Conservation (phyloP, 2,797 vertebrate species). For the Rhinella marina region DNA sequence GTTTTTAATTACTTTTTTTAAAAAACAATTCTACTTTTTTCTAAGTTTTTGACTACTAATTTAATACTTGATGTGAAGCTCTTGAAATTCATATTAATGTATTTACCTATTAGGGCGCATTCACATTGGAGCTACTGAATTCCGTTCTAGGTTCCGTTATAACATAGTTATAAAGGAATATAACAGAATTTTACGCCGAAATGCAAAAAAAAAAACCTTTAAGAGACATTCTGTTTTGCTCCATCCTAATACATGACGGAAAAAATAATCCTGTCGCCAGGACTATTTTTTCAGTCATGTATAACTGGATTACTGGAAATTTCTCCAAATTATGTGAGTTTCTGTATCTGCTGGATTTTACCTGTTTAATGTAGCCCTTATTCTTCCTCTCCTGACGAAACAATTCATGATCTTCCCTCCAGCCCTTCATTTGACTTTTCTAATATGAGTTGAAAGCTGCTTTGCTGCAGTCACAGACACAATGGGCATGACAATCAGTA, state of each 20-base stretch:
- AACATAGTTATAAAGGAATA: too few relatives aligned
- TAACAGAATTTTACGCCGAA: too few relatives aligned
- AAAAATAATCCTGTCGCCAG: too few relatives aligned
- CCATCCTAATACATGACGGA: too few relatives aligned
- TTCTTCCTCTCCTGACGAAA: not conserved
- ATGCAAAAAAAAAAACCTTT: too few relatives aligned
- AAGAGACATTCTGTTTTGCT: too few relatives aligned
- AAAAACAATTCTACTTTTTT: not conserved
- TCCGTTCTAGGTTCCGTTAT: too few relatives aligned
- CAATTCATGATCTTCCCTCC: not conserved
- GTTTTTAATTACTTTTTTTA: too few relatives aligned
- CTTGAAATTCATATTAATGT: too few relatives aligned
- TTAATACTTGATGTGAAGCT: not conserved
- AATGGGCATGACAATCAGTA: slow-evolving; percentile 20
- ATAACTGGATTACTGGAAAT: not conserved
- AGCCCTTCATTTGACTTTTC: not conserved
- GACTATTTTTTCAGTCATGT: too few relatives aligned
- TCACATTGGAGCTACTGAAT: too few relatives aligned
- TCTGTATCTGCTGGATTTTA: not conserved
- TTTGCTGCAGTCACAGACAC: slow-evolving; percentile 28
- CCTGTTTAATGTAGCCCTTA: not conserved
- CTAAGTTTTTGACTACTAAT: not conserved
- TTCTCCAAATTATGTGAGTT: not conserved
- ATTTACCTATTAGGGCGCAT: too few relatives aligned
- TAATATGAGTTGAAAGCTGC: slow-evolving; percentile 16